phyloP scores from a whole-genome alignment of 2,113 vertebrate genomes.

The Tretioscincus oriximinensis region DNA sequence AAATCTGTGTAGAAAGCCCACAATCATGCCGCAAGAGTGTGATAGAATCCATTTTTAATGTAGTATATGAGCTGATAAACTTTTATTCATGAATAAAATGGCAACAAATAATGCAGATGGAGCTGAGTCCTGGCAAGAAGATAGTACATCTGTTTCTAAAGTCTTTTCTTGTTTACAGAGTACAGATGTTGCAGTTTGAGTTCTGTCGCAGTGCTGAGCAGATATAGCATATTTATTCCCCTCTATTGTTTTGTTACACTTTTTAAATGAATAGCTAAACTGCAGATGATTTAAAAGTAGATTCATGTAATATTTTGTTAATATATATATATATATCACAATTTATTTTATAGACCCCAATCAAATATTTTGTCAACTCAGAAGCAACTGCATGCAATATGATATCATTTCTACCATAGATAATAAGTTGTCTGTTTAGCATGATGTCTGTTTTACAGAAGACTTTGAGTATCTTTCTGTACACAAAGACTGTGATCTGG shows the following conservation, averaged over 20 bases:
- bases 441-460: too few relatives aligned
- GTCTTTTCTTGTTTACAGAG: slow-evolving; percentile 62
- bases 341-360: too few relatives aligned
- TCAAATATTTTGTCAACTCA: too few relatives aligned
- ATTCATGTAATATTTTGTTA: too few relatives aligned
- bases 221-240: slow-evolving; percentile 52
- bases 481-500: too few relatives aligned
- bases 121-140: slow-evolving; percentile 41
- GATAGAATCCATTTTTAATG: neutral
- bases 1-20: neutral
- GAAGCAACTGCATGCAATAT: neutral
- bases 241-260: slow-evolving; percentile 28
- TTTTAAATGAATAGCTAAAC: slow-evolving; percentile 24
- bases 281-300: neutral
- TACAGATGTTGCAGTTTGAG: slow-evolving; percentile 59
- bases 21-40: neutral
- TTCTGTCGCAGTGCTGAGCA: slow-evolving; percentile 30
- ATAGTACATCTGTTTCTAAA: slow-evolving; percentile 65
- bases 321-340: too few relatives aligned
- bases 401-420: slow-evolving; percentile 9
- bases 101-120: slow-evolving; percentile 56
- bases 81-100: slow-evolving; percentile 40
- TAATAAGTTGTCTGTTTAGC: too few relatives aligned
- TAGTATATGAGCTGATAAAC: slow-evolving; percentile 8
- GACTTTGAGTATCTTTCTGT: too few relatives aligned